Conservation (phyloP, 2,113 vertebrate genomes). For the Lagopus leucura region DNA sequence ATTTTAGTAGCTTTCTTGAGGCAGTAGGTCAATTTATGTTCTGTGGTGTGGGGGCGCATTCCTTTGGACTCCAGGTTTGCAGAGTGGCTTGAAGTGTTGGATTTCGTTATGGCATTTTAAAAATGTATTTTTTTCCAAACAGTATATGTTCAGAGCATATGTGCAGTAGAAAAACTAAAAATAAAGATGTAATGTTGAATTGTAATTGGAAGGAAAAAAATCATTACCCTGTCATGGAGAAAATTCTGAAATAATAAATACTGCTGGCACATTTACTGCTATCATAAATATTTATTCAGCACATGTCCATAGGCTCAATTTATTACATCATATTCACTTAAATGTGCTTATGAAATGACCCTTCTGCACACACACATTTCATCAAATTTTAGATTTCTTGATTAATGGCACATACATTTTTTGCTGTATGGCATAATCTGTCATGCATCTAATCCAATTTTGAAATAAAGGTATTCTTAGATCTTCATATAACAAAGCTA, state of each 20-base stretch:
- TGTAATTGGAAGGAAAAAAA: background rate
- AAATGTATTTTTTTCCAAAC: background rate
- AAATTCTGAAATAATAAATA: constrained; percentile 58
- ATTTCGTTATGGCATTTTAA: background rate
- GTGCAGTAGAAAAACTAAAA: constrained; percentile 5
- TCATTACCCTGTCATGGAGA: background rate
- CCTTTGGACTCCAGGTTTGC: background rate
- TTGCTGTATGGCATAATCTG: constrained; percentile 3
- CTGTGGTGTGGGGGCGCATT: background rate
- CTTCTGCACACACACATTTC: constrained; percentile 21
- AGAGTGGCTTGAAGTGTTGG: background rate
- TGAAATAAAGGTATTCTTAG: constrained; percentile 52
- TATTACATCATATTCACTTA: constrained; percentile 66
- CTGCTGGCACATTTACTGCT: constrained; percentile 17
- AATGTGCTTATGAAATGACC: constrained; percentile 52
- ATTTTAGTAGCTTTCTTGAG: background rate
- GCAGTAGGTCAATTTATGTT: background rate
- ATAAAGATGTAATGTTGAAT: background rate
- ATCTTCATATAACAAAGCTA: constrained; percentile 22
- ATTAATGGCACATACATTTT: constrained; percentile 45
- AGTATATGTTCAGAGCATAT: background rate
- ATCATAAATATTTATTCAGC: constrained; percentile 58
- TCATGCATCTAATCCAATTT: constrained; percentile 47
- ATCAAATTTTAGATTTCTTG: constrained; percentile 45
- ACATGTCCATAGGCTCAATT: constrained; percentile 55